Conservation (phyloP, 1,140 invertebrate species). For the Bombyx mandarina region DNA sequence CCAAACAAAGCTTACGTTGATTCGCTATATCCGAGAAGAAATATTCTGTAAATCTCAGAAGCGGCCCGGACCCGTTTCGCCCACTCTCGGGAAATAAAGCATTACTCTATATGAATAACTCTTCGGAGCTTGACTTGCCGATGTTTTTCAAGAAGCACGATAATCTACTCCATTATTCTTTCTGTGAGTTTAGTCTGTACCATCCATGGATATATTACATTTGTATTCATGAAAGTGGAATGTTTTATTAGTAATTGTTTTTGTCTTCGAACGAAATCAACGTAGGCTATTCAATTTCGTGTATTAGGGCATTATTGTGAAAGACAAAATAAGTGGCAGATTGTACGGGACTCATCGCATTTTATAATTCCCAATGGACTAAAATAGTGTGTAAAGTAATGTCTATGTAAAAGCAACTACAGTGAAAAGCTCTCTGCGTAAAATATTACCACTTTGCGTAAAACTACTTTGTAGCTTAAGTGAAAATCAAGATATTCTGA, state of each 20-base stretch:
- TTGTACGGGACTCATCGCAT: too few relatives aligned
- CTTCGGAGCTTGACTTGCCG: conserved; percentile 18
- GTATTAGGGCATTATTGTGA: too few relatives aligned
- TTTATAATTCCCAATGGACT: too few relatives aligned
- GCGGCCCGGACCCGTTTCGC: conserved; percentile 12
- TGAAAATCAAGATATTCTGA: too few relatives aligned
- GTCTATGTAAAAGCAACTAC: too few relatives aligned
- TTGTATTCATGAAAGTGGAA: conserved; percentile 3
- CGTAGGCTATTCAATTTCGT: too few relatives aligned
- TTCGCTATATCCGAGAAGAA: conserved; percentile 20
- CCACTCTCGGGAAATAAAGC: conserved; percentile 29
- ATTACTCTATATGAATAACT: conserved; percentile 34
- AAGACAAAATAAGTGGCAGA: too few relatives aligned
- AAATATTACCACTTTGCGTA: too few relatives aligned
- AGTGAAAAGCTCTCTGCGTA: too few relatives aligned
- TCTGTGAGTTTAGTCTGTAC: conserved; percentile 24
- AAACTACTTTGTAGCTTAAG: too few relatives aligned
- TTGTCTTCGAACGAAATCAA: too few relatives aligned
- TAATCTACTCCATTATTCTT: conserved; percentile 42
- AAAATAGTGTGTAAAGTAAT: too few relatives aligned
- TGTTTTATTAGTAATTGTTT: conserved; percentile 5
- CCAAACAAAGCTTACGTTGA: conserved; percentile 24
- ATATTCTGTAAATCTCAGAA: conserved; percentile 22
- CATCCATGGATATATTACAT: conserved; percentile 13
- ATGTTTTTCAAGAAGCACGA: conserved; percentile 35